Percentiles rank a stretch among this genome's conserved stretches.
Evolutionary conservation across 2,797 vertebrate genomes (phyloP).

Genomic region (Prunella strophiata): DNA sequence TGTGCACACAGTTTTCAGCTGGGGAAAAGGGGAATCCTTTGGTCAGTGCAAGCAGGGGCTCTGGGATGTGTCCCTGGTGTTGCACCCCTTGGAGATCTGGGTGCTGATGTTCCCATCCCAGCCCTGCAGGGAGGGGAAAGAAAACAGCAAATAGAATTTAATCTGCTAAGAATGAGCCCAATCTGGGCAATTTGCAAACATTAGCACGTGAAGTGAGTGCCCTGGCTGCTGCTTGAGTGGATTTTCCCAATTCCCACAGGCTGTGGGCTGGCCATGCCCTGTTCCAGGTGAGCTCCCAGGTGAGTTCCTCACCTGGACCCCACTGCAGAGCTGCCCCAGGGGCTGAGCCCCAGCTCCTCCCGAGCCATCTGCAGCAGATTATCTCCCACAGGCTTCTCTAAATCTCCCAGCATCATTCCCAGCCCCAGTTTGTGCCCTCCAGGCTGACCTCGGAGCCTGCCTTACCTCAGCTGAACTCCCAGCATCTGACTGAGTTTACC

Average conservation of each 20-base stretch:
- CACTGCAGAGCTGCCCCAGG: fast-evolving
- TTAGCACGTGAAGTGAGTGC: fast-evolving
- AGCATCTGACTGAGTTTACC: background rate
- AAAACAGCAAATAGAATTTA: background rate
- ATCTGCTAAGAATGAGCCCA: fast-evolving
- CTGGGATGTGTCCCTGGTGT: background rate
- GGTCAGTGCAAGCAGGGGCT: background rate
- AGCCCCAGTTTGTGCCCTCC: background rate
- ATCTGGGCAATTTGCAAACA: background rate
- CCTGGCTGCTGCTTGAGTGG: background rate
- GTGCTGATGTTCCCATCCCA: background rate
- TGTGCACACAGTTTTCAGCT: background rate
- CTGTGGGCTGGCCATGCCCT: fast-evolving
- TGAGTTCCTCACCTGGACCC: background rate
- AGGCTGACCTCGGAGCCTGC: background rate
- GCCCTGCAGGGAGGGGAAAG: background rate
- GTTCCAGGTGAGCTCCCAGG: background rate
- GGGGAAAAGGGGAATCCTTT: background rate
- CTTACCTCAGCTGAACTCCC: slow-evolving; percentile 7
- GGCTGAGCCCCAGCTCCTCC: background rate
- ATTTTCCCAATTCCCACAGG: fast-evolving
- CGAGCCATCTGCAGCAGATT: background rate
- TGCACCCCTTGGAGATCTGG: background rate
- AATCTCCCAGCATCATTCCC: background rate
- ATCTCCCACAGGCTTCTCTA: background rate